phyloP scores from a whole-genome alignment of 2,113 vertebrate genomes.

The Actinemys pallida region DNA sequence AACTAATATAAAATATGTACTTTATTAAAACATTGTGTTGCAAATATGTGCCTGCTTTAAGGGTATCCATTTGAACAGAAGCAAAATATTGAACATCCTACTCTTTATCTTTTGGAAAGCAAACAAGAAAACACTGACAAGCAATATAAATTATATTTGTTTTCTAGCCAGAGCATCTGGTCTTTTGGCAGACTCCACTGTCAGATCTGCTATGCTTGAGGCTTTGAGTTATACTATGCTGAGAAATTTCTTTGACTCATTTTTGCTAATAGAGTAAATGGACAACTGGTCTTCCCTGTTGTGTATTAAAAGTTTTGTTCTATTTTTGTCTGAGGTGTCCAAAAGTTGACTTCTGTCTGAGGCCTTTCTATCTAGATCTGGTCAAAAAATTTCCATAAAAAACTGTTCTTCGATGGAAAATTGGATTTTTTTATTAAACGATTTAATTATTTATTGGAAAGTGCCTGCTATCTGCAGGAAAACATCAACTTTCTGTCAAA shows the following conservation, averaged over 20 bases:
- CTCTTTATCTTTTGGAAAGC: constrained; percentile 8
- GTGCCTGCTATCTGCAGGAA: background rate
- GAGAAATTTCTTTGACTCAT: constrained; percentile 13
- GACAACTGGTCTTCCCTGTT: background rate
- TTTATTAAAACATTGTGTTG: background rate
- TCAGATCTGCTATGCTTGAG: background rate
- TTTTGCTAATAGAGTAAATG: background rate
- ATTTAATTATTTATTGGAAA: background rate
- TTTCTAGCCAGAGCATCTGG: constrained; percentile 54
- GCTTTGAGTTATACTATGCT: constrained; percentile 1
- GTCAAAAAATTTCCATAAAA: background rate
- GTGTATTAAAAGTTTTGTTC: background rate
- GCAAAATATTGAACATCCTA: constrained; percentile 40
- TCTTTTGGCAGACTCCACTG: constrained; percentile 46
- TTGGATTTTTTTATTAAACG: background rate
- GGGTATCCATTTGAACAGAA: background rate
- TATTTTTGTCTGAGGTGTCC: constrained; percentile 31
- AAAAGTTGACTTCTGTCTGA: background rate
- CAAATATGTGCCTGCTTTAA: constrained; percentile 5
- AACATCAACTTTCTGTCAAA: background rate
- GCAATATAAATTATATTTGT: constrained; percentile 16
- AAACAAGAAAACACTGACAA: constrained; percentile 40
- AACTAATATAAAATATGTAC: background rate
- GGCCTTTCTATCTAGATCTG: background rate
- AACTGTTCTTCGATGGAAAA: background rate